Evolutionary conservation across 2,888 invertebrate genomes (phyloP).

Genomic region (Boloria euphrosyne): DNA sequence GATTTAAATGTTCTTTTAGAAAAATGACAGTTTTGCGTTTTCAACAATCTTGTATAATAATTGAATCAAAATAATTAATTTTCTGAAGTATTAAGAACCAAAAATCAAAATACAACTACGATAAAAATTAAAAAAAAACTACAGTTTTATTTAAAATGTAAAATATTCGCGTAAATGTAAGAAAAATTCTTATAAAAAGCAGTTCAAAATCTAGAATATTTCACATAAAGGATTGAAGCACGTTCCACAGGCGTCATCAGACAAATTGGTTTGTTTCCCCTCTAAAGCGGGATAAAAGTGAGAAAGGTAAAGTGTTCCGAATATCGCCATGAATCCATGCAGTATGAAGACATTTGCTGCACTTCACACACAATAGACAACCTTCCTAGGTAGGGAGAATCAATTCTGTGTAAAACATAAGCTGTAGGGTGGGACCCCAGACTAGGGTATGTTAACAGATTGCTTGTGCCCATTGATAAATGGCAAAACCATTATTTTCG

Average conservation of each 20-base stretch:
- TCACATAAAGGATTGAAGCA: constrained; percentile 14
- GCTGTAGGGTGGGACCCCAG: constrained; percentile 54
- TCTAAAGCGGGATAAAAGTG: constrained; percentile 28
- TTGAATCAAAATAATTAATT: not conserved
- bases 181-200: not conserved
- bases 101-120: too few species aligned
- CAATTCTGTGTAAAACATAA: constrained; percentile 60
- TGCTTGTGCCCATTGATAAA: constrained; percentile 49
- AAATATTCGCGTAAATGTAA: too few species aligned
- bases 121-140: too few species aligned
- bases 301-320: constrained; percentile 38
- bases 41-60: not conserved
- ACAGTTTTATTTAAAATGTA: too few species aligned
- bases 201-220: constrained; percentile 5
- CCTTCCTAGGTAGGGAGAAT: constrained; percentile 55
- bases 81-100: too few species aligned
- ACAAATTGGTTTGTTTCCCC: constrained; percentile 41
- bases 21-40: not conserved
- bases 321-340: constrained; percentile 31
- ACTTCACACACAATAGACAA: constrained; percentile 43
- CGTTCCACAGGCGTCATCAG: constrained; percentile 39
- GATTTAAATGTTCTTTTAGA: not conserved
- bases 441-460: constrained; percentile 46
- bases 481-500: constrained; percentile 1
- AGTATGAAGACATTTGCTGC: constrained; percentile 42